Percentiles rank a stretch among this genome's conserved stretches.
Evolutionary conservation across 92 coral and sea anemone species (phyloP).

Genomic region (Scolanthus callimorphus): DNA sequence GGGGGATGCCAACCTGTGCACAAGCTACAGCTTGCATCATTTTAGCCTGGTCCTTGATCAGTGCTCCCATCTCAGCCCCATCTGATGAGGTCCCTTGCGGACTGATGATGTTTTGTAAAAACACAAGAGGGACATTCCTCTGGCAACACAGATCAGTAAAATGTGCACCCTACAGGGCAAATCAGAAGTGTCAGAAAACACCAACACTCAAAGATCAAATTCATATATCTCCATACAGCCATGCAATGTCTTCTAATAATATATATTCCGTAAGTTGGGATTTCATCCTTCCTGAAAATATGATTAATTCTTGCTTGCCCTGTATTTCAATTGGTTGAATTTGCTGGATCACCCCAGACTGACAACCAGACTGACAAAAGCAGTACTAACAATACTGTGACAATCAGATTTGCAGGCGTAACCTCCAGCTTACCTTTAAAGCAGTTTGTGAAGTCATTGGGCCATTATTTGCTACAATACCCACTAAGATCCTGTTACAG

Average conservation of each 20-base stretch:
- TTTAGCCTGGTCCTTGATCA: conserved; percentile 85
- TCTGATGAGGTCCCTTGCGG: conserved; percentile 23
- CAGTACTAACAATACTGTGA: too few relatives aligned
- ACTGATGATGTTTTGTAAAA: conserved; percentile 75
- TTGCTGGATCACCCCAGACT: too few relatives aligned
- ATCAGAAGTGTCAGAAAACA: too few relatives aligned
- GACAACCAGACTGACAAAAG: too few relatives aligned
- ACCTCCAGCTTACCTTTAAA: conserved; percentile 74
- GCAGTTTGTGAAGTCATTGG: conserved; percentile 73
- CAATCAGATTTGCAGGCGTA: too few relatives aligned
- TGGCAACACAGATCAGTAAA: conserved; percentile 91
- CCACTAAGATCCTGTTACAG: conserved; percentile 66
- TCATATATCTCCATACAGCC: too few relatives aligned
- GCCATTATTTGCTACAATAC: conserved; percentile 91
- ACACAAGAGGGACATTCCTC: conserved; percentile 78
- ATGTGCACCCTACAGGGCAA: conserved; percentile 79
- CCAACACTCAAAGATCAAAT: too few relatives aligned
- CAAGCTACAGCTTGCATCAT: conserved; percentile 91
- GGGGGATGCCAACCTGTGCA: conserved; percentile 62
- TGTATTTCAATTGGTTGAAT: too few relatives aligned
- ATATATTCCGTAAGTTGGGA: too few relatives aligned
- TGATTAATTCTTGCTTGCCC: too few relatives aligned
- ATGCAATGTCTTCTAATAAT: too few relatives aligned
- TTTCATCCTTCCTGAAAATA: too few relatives aligned
- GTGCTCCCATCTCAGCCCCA: conserved; percentile 31